Conservation (phyloP, 2,113 vertebrate species). For the Crypturellus undulatus region DNA sequence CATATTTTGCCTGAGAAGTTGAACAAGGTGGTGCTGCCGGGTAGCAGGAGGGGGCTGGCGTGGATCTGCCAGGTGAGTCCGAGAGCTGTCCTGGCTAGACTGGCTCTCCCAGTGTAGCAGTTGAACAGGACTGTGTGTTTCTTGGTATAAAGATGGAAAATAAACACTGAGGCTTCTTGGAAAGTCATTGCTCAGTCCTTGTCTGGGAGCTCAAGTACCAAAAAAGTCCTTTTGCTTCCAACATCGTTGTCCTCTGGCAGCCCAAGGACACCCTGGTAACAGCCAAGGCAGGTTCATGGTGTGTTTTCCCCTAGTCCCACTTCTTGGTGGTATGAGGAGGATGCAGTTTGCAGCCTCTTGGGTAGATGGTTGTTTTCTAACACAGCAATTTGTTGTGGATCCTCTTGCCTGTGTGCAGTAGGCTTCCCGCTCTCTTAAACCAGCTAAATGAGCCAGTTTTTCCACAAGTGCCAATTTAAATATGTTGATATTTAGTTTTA, state of each 20-base stretch:
- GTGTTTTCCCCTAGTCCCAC: not conserved
- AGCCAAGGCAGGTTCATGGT: not conserved
- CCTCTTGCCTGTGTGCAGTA: rapidly evolving
- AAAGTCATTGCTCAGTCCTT: not conserved
- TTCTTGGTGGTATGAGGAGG: not conserved
- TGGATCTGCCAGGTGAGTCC: rapidly evolving
- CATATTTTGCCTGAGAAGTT: not conserved
- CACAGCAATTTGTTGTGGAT: not conserved
- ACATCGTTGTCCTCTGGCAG: not conserved
- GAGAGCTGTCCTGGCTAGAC: not conserved
- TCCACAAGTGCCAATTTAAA: not conserved
- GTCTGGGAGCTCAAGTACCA: not conserved
- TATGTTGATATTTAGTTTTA: not conserved
- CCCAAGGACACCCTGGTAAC: not conserved
- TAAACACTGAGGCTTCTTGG: not conserved
- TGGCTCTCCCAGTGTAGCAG: not conserved
- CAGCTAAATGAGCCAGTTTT: not conserved
- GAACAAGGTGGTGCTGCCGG: not conserved
- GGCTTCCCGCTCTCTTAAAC: not conserved
- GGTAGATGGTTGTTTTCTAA: not conserved
- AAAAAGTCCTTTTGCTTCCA: not conserved
- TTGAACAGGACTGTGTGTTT: not conserved
- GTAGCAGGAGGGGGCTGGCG: not conserved
- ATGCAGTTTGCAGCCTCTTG: not conserved
- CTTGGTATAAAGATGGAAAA: not conserved